Percentiles rank a stretch among this genome's conserved stretches.
Evolutionary conservation across 1,140 invertebrate genomes (phyloP).

Genomic region (Papilio aristodemus): DNA sequence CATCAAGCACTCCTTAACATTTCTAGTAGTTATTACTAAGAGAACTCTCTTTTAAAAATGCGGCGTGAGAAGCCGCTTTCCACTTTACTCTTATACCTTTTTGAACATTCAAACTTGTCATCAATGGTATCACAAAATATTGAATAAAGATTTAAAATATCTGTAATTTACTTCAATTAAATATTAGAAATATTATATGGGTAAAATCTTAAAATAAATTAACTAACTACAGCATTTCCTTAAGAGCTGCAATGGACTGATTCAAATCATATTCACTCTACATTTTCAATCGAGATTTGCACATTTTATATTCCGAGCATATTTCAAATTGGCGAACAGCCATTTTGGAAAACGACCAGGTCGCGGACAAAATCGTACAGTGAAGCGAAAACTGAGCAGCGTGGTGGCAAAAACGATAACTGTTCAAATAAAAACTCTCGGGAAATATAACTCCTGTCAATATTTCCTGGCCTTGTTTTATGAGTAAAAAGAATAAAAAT

Average conservation of each 20-base stretch:
- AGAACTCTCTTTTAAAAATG: no score
- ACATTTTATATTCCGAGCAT: conserved; percentile 18
- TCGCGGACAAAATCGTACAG: background rate
- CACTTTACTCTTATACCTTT: no score
- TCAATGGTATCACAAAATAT: no score
- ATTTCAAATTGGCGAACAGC: conserved; percentile 19
- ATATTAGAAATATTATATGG: no score
- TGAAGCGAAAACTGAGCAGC: background rate
- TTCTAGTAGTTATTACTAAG: no score
- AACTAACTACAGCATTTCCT: no score
- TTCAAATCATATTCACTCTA: background rate
- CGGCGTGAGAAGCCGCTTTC: no score
- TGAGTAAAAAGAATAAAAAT: background rate
- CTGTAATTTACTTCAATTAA: no score
- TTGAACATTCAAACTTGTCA: no score
- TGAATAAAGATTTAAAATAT: no score
- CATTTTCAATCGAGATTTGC: background rate
- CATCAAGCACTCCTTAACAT: no score
- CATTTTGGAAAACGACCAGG: conserved; percentile 18
- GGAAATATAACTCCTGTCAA: background rate
- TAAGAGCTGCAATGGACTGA: background rate
- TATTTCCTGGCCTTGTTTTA: background rate
- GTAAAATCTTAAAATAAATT: no score
- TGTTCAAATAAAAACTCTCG: background rate
- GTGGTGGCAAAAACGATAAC: conserved; percentile 2